Base-by-base conservation (phyloP, 2,113 vertebrate species). In the Aphelocoma coerulescens region DNA sequence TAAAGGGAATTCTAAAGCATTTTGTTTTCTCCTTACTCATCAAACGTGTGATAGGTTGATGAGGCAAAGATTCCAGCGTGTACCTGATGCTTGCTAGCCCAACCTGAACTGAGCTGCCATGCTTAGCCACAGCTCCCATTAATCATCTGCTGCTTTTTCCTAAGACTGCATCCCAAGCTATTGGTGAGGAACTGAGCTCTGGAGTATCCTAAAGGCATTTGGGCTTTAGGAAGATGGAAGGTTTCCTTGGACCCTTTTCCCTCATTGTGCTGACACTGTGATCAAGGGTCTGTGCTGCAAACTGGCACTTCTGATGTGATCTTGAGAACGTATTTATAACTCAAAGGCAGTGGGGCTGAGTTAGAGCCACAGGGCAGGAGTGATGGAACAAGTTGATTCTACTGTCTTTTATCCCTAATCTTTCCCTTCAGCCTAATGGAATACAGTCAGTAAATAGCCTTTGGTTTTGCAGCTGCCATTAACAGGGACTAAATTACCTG, bases 121-220 rank as follows among this genome's bases (percentile, higher is more conserved):
- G 46, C 46, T 88, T 57, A 89, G 72, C 67, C 83, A 58, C 65
- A 52, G 44, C 28, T 61, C 55, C 63, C 32, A 39, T 95, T 94
- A 91, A 88, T 95, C 68, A 94, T 88, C 69, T 91, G 37, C 74
- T 74, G 54, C 52, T 81, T 94, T 92, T 57, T 52, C 74, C 77
- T 35, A 21, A 52, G 51, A 37, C 51, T 93, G n/a, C 32, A 55
- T 93, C 43, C 59, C 49, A 16, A 54, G 39, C 49, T 66, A 3
- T 61, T 0, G 2, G 14, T 63, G 71, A 73, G 67, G 28, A 83
- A 20, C 32, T 52, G 74, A 88, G 54, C 69, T 92, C 52, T 86
- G 69, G 51, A 61, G 51, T 71, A 51, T 73, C 44, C 82, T 71
- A 58, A 78, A 83, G 65, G 37, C 49, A 39, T 92, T 85, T 91